Evolutionary conservation across 2,797 vertebrate genomes (phyloP), one percentile per base, ranked within the genome.

Genomic region (Siniperca scherzeri): DNA sequence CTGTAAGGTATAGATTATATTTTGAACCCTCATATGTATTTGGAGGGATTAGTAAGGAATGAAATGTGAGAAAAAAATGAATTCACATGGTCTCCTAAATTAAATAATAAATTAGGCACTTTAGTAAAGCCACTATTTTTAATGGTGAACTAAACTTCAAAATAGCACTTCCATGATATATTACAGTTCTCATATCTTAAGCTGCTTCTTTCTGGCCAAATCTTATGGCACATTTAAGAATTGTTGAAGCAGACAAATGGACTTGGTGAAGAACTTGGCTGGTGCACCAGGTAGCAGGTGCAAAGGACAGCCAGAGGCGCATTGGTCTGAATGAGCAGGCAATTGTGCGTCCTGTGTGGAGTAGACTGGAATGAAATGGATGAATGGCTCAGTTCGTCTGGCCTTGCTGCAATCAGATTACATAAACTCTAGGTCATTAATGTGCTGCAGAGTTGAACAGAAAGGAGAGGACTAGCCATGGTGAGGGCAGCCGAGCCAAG

Each of bases 261-360:
- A 85, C 81, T 87, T 87, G 89, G 79, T 48, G 55, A 61, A 50
- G 74, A 60, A 82, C 59, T 88, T 86, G 89, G 86, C 87, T 80
- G 68, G 82, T 72, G 46, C 62, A 42, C 38, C 81, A 91, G 88
- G 92, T 81, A 82, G 82, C 84, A 93, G 89, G 90, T 91, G 89
- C 78, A 84, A 66, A 84, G 76, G 71, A 84, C 80, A 46, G 81
- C 82, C 73, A 80, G 69, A 83, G 83, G 87, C 81, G 64, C 71
- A 77, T 4, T 33, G 85, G 88, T 88, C 66, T 90, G 88, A 89
- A 77, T 38, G 86, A 90, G 87, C 74, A 64, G 80, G 83, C 84
- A 80, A 83, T 76, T 84, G 83, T 30, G 82, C 67, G 21, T 81
- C 86, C 74, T 56, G 76, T 78, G 88, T 82, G 89, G 81, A 88